These are phyloP conservation scores for Trachelus troglodyta DNA, from an alignment of 2,888 invertebrate genomes.

Conservation along the genomic window DNA sequence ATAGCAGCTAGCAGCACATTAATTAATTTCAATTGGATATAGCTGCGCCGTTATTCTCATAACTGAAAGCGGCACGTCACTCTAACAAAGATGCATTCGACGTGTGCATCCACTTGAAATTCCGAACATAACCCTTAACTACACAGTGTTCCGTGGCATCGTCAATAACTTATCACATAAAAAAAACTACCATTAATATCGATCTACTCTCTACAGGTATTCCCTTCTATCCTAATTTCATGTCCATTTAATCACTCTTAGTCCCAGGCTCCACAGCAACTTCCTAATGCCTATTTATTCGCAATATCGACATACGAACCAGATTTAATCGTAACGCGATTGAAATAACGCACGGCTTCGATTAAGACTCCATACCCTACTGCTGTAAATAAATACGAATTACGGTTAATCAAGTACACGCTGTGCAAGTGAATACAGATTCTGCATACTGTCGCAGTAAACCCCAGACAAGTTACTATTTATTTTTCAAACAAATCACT, in stretches of 20 bases:
- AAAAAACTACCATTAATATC: neutral
- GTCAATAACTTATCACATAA: neutral
- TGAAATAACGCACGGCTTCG: neutral
- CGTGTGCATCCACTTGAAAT: neutral
- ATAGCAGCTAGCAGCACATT: conserved; percentile 16
- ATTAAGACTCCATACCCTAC: neutral
- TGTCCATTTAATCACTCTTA: neutral
- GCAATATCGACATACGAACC: neutral
- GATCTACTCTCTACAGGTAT: neutral
- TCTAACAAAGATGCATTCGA: neutral
- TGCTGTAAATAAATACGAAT: neutral
- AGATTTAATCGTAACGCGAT: neutral
- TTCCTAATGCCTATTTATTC: neutral
- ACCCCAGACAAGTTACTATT: neutral
- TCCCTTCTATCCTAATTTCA: neutral
- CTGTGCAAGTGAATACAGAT: neutral
- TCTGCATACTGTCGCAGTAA: neutral
- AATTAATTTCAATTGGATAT: conserved; percentile 28
- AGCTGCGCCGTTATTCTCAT: conserved; percentile 1
- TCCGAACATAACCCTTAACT: neutral
- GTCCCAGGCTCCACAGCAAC: neutral
- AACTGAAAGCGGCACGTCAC: neutral
- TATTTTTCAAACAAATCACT: neutral
- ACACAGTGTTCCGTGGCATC: neutral
- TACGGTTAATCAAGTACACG: neutral